A percentile compares a stretch with the other conserved stretches of the same genome.
phyloP scores from a whole-genome alignment of 2,113 vertebrate genomes.

The Phaethon lepturus region DNA sequence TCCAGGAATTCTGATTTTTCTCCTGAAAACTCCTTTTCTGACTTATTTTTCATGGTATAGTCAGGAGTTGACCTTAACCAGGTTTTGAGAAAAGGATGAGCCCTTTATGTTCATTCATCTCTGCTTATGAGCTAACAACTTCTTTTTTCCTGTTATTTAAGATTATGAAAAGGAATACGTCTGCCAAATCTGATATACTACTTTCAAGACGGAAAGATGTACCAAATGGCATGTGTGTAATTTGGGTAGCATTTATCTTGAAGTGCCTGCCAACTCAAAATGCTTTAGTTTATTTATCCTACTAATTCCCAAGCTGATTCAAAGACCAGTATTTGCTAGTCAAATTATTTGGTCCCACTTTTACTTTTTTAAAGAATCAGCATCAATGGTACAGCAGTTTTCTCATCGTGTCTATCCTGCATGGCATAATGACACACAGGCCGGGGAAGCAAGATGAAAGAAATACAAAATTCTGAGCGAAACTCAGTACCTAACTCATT shows the following conservation, averaged over 20 bases:
- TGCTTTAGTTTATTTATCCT: neutral
- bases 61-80: fast-evolving
- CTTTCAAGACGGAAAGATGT: neutral
- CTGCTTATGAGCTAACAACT: neutral
- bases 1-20: neutral
- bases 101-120: neutral
- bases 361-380: neutral
- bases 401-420: neutral
- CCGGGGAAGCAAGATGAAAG: neutral
- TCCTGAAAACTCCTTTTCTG: neutral
- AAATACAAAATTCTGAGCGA: neutral
- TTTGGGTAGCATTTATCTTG: neutral
- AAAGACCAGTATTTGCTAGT: neutral
- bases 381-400: neutral
- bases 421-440: neutral
- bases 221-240: neutral
- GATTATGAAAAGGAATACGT: neutral
- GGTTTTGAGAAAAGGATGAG: neutral
- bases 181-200: neutral
- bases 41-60: neutral
- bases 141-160: neutral
- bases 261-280: slow-evolving; percentile 26
- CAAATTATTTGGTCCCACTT: neutral
- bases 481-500: neutral
- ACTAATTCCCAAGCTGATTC: neutral